These are phyloP conservation scores for Micrastur ruficollis DNA, from an alignment of 2,797 vertebrate species.

Conservation along the genomic window DNA sequence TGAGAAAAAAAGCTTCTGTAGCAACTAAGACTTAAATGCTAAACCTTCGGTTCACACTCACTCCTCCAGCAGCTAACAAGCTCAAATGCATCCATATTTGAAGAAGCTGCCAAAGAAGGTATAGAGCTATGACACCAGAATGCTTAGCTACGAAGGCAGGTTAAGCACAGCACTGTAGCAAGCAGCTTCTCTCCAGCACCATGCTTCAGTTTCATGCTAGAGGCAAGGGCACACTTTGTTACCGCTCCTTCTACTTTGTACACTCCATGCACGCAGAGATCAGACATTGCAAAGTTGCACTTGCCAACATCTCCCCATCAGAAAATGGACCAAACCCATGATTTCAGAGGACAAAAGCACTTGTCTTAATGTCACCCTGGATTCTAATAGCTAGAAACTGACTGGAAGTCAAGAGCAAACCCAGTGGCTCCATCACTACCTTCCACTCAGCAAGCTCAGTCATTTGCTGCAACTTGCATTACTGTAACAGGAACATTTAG, in stretches of 20 bases:
- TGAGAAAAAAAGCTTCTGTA: slow-evolving; percentile 2
- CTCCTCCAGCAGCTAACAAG: neutral
- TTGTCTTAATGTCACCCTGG: neutral
- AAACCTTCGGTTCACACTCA: neutral
- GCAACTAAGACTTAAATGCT: neutral
- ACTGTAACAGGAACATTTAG: neutral
- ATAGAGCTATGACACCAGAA: neutral
- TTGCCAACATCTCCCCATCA: slow-evolving; percentile 43
- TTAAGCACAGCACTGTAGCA: neutral
- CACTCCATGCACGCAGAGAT: slow-evolving; percentile 19
- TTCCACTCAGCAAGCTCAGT: neutral
- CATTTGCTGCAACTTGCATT: neutral
- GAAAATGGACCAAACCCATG: slow-evolving; percentile 63
- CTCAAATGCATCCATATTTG: neutral
- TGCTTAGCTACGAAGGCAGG: neutral
- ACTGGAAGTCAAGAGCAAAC: neutral
- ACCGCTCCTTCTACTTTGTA: neutral
- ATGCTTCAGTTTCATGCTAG: neutral
- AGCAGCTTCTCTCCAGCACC: slow-evolving; percentile 4
- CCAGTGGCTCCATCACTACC: neutral
- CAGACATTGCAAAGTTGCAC: neutral
- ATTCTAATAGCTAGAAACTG: neutral
- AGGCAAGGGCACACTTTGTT: neutral
- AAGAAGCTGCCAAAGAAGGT: neutral
- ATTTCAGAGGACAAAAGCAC: slow-evolving; percentile 59